phyloP scores from a whole-genome alignment of 2,888 invertebrate species.

The Mythimna loreyi region DNA sequence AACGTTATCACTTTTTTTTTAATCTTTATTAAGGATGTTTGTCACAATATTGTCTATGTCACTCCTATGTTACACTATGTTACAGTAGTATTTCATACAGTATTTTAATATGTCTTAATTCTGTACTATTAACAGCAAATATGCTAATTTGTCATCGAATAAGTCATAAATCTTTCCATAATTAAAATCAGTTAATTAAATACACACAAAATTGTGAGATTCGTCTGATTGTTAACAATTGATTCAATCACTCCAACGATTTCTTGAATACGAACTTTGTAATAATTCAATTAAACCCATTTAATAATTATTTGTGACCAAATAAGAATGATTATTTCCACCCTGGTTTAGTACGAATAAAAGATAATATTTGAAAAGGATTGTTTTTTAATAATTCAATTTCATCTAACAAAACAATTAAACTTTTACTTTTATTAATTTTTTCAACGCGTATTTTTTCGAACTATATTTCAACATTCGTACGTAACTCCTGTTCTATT shows the following conservation, averaged over 20 bases:
- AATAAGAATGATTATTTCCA: slow-evolving; percentile 24
- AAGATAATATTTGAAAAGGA: slow-evolving; percentile 24
- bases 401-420: neutral
- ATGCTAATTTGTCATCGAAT: neutral
- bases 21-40: no score
- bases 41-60: no score
- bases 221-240: slow-evolving; percentile 34
- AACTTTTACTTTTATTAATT: neutral
- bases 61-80: no score
- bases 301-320: slow-evolving; percentile 14
- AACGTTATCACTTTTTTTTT: no score
- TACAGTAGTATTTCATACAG: no score
- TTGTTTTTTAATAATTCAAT: slow-evolving; percentile 4
- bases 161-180: neutral
- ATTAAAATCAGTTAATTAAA: neutral
- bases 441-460: no score
- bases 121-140: neutral
- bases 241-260: slow-evolving; percentile 36
- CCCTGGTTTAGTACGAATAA: slow-evolving; percentile 36
- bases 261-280: slow-evolving; percentile 23
- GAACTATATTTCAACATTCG: neutral
- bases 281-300: slow-evolving; percentile 42
- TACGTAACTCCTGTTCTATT: neutral
- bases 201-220: slow-evolving; percentile 29
- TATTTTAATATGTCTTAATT: no score